These are phyloP conservation scores for Pterocles burchelli DNA, from an alignment of 2,113 vertebrate species.

Conservation along the genomic window DNA sequence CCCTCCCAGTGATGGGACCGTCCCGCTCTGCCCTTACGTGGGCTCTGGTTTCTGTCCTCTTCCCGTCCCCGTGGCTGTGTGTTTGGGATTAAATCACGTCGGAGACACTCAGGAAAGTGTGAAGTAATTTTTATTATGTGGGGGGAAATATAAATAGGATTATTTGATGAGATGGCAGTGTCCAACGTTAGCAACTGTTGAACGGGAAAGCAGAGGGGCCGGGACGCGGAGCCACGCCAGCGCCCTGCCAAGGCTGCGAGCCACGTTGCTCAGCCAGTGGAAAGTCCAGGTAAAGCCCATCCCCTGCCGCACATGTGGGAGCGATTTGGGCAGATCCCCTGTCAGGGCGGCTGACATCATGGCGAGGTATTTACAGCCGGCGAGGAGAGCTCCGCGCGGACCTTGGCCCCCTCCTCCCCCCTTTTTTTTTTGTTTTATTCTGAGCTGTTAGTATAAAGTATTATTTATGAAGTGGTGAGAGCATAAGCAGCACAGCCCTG, in stretches of 20 bases:
- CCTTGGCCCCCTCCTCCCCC: not conserved
- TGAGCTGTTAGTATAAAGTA: constrained; percentile 42
- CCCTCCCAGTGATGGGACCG: accelerated
- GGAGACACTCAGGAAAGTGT: not conserved
- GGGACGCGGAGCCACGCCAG: not conserved
- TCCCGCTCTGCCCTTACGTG: not conserved
- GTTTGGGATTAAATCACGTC: not conserved
- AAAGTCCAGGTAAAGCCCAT: constrained; percentile 53
- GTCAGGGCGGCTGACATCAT: constrained; percentile 31
- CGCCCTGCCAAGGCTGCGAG: not conserved
- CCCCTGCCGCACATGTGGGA: constrained; percentile 18
- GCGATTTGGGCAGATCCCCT: constrained; percentile 34
- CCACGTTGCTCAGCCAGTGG: not conserved
- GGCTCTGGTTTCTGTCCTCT: not conserved
- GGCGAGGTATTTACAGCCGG: constrained; percentile 14
- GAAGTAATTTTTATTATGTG: constrained; percentile 1
- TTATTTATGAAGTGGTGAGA: constrained; percentile 71
- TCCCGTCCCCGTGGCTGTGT: not conserved
- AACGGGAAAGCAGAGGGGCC: not conserved
- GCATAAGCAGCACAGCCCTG: constrained; percentile 53
- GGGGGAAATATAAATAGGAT: not conserved
- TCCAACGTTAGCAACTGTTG: not conserved
- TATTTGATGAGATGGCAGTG: not conserved
- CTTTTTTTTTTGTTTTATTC: not conserved
- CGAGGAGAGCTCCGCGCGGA: not conserved